These are phyloP conservation scores for Arvicanthis niloticus DNA, from an alignment of 2,113 vertebrate genomes.

Conservation along the genomic window DNA sequence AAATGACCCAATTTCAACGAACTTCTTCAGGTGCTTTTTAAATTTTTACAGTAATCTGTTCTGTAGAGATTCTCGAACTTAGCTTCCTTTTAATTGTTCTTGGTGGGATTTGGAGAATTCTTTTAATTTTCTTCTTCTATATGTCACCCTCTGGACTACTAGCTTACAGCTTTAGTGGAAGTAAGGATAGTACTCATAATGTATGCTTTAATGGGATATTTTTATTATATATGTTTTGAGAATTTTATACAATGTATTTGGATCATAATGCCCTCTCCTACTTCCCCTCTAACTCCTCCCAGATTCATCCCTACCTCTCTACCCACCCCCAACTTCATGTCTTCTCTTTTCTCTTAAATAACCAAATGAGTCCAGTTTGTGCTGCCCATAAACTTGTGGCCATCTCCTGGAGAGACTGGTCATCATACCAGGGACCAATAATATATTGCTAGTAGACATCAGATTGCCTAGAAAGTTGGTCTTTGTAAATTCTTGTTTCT, in stretches of 20 bases:
- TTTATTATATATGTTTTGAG: neutral
- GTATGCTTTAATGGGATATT: neutral
- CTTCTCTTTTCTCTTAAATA: neutral
- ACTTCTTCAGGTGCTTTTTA: neutral
- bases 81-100: constrained; percentile 42
- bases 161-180: constrained; percentile 40
- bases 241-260: neutral
- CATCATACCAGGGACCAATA: neutral
- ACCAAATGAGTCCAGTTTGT: neutral
- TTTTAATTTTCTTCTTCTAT: neutral
- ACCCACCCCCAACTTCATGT: neutral
- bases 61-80: constrained; percentile 24
- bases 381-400: neutral
- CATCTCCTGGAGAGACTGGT: neutral
- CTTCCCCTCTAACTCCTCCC: neutral
- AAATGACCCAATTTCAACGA: constrained; percentile 38
- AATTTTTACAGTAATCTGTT: constrained; percentile 1
- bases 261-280: neutral
- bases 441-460: neutral
- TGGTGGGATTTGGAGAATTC: constrained; percentile 52
- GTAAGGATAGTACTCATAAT: constrained; percentile 22
- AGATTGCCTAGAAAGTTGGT: neutral
- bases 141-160: fast-evolving
- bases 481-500: constrained; percentile 44
- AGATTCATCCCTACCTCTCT: neutral